These are phyloP conservation scores for Otolemur garnettii DNA, from an alignment of 2,113 vertebrate genomes.

Conservation along the genomic window DNA sequence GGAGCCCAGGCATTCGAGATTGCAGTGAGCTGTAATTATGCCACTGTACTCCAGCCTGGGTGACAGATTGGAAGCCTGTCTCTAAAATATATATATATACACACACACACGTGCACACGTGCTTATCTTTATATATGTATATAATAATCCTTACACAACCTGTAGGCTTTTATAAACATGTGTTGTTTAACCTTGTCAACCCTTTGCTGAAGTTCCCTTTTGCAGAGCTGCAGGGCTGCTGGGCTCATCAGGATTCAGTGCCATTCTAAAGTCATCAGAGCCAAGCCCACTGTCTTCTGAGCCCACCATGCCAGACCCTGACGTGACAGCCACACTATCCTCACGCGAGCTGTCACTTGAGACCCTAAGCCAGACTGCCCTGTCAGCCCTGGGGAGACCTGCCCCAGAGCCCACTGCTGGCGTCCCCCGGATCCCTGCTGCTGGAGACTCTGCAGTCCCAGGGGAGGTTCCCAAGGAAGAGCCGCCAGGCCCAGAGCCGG, in stretches of 20 bases:
- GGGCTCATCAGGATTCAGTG: constrained; percentile 75
- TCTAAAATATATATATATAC: too few relatives aligned
- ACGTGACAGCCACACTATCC: accelerated
- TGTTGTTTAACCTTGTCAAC: neutral
- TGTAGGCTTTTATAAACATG: neutral
- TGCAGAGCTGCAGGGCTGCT: constrained; percentile 86
- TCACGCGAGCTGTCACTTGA: accelerated
- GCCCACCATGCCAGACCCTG: accelerated
- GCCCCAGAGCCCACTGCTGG: accelerated
- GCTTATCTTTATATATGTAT: too few relatives aligned
- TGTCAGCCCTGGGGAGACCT: accelerated
- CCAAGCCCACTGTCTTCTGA: neutral
- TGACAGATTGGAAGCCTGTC: too few relatives aligned
- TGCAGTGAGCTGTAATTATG: too few relatives aligned
- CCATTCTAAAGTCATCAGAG: neutral
- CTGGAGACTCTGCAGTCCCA: accelerated
- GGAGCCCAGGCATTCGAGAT: too few relatives aligned
- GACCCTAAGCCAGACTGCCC: accelerated
- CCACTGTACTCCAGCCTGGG: too few relatives aligned
- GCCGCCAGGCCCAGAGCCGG: neutral
- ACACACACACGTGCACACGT: too few relatives aligned
- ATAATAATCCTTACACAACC: too few relatives aligned
- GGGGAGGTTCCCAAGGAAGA: neutral
- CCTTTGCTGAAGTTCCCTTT: constrained; percentile 86
- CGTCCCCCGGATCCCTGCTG: accelerated